These are phyloP conservation scores for Cylloceria caligata DNA, from an alignment of 2,888 invertebrate species.

Conservation along the genomic window DNA sequence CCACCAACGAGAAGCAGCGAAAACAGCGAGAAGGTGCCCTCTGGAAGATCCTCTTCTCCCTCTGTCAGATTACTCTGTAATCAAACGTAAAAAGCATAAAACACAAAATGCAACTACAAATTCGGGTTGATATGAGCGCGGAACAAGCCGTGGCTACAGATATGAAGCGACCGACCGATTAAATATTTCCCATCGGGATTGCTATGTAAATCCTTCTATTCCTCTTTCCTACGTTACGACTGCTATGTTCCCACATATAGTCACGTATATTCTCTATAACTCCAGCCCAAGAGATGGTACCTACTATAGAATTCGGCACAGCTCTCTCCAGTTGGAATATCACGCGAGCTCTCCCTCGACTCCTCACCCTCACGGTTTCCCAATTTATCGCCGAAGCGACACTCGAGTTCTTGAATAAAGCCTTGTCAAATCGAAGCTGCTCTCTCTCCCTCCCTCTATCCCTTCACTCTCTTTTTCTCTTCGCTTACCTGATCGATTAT, in stretches of 20 bases:
- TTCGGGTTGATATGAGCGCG: not conserved
- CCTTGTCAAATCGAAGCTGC: constrained; percentile 57
- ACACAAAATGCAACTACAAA: constrained; percentile 50
- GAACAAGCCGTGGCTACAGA: constrained; percentile 12
- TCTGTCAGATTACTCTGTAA: constrained; percentile 84
- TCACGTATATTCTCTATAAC: constrained; percentile 21
- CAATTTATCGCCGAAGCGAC: constrained; percentile 57
- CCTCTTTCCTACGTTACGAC: not conserved
- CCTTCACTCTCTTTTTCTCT: not conserved
- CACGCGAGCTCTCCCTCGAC: constrained; percentile 13
- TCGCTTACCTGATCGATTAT: constrained; percentile 59
- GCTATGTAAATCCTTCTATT: not conserved
- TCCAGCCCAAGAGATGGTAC: not conserved
- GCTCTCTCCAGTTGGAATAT: not conserved
- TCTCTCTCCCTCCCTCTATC: not conserved
- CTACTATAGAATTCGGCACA: constrained; percentile 5
- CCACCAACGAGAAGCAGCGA: constrained; percentile 93
- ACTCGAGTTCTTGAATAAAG: constrained; percentile 58
- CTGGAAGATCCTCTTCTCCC: constrained; percentile 88
- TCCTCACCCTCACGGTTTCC: constrained; percentile 42
- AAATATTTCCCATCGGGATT: constrained; percentile 21
- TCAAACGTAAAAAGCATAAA: constrained; percentile 64
- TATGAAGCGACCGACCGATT: not conserved
- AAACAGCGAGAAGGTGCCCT: constrained; percentile 91
- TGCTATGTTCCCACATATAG: not conserved